Evolutionary conservation across 2,888 invertebrate genomes (phyloP), one percentile per base, ranked within the genome.

Genomic region (Cerastis rubricosa): DNA sequence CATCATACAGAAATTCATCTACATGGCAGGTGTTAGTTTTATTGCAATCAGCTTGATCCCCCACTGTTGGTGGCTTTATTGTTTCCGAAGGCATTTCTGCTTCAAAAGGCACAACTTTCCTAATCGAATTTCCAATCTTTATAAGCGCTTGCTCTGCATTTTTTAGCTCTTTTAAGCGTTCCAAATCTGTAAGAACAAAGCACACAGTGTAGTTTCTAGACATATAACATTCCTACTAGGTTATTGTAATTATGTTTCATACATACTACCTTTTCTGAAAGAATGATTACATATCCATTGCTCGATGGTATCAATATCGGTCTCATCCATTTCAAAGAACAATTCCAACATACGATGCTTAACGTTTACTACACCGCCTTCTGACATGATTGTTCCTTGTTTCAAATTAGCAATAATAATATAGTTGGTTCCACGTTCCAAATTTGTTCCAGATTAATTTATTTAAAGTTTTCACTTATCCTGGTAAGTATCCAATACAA

Each of bases 1-100:
- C 97, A 86, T 97, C 97, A 94, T 97, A 98, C 0, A 98, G 95
- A 90, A 98, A 98, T 63, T 97, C 97, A 94, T 98, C 98, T 0
- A 98, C 96, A 92, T 98, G 97, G 22, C 97, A 93, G 5, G 97
- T 97, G 72, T 97, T 96, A 5, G 91, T 88, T 40, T 94, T 92
- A 81, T 96, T 95, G 85, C 97, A 97, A 88, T 97, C 97, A 17
- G 97, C 93, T 91, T 97, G 97, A 71, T 95, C 93, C 11, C 97
- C 97, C 51, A 94, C 90, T 29, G 86, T 91, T 22, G 97, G 96
- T 61, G 96, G 95, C 59, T 88, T 87, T 82, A 96, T 96, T 14
- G 83, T 93, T 89, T 97, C 96, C 1, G 95, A 90, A 40, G 92
- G 83, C 93, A 96, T 92, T 87, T 95, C 94, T 65, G 93, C 95